phyloP scores from a whole-genome alignment of 2,113 vertebrate genomes.

The Perca flavescens region DNA sequence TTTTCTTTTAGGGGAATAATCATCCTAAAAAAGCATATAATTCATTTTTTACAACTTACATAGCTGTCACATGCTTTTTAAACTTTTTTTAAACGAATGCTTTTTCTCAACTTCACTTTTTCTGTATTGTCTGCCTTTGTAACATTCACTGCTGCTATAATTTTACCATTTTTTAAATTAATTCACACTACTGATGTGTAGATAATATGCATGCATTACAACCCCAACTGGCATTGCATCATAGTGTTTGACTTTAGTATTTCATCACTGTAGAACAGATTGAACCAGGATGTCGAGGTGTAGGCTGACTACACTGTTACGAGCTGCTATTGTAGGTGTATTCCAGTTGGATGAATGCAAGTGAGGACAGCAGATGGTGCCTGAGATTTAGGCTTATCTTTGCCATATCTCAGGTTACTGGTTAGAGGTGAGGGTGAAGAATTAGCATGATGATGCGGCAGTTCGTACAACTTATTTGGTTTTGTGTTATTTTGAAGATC shows the following conservation, averaged over 20 bases:
- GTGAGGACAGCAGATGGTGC: conserved; percentile 54
- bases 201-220: conserved; percentile 19
- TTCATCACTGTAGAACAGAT: conserved; percentile 15
- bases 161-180: not conserved
- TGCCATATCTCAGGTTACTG: conserved; percentile 39
- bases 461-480: not conserved
- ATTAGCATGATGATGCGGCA: conserved; percentile 26
- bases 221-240: conserved; percentile 9
- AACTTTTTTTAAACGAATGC: not conserved
- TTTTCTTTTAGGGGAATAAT: not conserved
- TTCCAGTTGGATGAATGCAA: conserved; percentile 38
- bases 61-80: not conserved
- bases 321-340: conserved; percentile 25
- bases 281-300: conserved; percentile 7
- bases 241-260: conserved; percentile 24
- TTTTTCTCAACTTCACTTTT: not conserved
- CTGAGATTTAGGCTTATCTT: conserved; percentile 53
- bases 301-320: conserved; percentile 6
- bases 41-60: not conserved
- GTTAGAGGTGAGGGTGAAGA: conserved; percentile 29
- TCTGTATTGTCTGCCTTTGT: not conserved
- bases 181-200: not conserved
- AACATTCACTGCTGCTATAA: not conserved
- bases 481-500: not conserved
- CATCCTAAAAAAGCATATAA: not conserved